Conservation (phyloP, 2,113 vertebrate genomes). For the Oxyura jamaicensis region DNA sequence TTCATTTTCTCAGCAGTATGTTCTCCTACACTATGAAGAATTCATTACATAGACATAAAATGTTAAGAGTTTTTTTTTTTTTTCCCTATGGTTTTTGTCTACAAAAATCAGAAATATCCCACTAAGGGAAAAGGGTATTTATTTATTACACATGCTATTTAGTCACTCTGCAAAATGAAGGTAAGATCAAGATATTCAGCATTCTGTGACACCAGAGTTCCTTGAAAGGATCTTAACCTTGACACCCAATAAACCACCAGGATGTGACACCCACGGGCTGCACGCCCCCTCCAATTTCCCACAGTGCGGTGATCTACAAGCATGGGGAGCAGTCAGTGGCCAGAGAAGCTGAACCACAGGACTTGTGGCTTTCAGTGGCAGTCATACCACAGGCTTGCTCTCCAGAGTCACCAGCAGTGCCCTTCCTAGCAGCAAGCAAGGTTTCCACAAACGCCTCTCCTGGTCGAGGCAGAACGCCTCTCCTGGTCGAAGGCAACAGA, state of each 20-base stretch:
- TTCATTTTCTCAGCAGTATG: not conserved
- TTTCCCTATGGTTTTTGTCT: not conserved
- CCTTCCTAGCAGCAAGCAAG: not conserved
- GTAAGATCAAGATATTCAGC: not conserved
- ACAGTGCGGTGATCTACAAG: rapidly evolving
- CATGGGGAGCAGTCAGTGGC: rapidly evolving
- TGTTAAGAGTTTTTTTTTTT: not conserved
- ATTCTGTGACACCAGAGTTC: not conserved
- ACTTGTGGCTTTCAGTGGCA: not conserved
- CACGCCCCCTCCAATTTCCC: not conserved
- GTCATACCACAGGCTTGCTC: not conserved
- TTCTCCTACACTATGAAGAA: not conserved
- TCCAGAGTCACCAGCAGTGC: not conserved
- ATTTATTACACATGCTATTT: not conserved
- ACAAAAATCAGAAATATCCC: not conserved
- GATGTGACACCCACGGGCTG: not conserved
- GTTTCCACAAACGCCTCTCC: not conserved
- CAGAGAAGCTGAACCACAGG: not conserved
- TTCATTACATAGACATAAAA: not conserved
- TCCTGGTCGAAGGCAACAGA: not conserved
- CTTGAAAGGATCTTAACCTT: not conserved
- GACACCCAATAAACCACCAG: not conserved
- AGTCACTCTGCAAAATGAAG: not conserved
- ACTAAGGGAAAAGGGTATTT: not conserved
- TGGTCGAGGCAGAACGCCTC: not conserved